Evolutionary conservation across 2,797 vertebrate genomes (phyloP), one percentile per base, ranked within the genome.

Genomic region (Hoplostethus mediterraneus): DNA sequence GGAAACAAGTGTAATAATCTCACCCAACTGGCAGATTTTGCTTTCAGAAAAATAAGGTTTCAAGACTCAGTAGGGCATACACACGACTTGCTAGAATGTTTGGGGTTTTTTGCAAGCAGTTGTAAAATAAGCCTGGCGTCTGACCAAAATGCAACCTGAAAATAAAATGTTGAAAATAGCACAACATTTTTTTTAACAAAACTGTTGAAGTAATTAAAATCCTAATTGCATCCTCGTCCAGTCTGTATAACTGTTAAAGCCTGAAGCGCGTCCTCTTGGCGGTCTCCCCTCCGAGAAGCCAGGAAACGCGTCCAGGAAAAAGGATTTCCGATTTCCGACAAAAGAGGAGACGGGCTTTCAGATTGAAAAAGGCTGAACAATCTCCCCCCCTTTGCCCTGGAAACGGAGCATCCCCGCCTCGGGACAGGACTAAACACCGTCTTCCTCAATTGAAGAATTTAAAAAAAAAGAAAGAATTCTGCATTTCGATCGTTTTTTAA

Each of bases 231-330:
- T 79, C 62, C 60, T 30, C 36, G 67, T 63, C 73, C 76, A 12
- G 75, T 38, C 59, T 33, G 53, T 65, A 36, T 21, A 21, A 14
- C 77, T 78, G 59, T 81, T 21, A 63, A 73, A 61, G 82, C 72
- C 10, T 78, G 73, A 55, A 86, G 82, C 90, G 40, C 77, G 83
- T 89, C 83, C 66, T 71, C 78, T 69, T n/a, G 40, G 79, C 84
- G 85, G 81, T 88, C 86, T 87, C 82, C 72, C 80, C 82, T 82
- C 79, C 63, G 63, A 47, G 89, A 92, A 96, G 94, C 94, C 97
- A 99, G 98, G 98, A 99, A 99, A 97, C 96, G 97, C 97, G 97
- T 99, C 95, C 98, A 99, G 98, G 98, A 99, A 99, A 97, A 96
- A 98, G 97, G 97, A 99, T 97, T 97, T 99, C 98, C 97, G 97